Evolutionary conservation across 2,888 invertebrate species (phyloP).

Genomic region (Diabrotica balteata): DNA sequence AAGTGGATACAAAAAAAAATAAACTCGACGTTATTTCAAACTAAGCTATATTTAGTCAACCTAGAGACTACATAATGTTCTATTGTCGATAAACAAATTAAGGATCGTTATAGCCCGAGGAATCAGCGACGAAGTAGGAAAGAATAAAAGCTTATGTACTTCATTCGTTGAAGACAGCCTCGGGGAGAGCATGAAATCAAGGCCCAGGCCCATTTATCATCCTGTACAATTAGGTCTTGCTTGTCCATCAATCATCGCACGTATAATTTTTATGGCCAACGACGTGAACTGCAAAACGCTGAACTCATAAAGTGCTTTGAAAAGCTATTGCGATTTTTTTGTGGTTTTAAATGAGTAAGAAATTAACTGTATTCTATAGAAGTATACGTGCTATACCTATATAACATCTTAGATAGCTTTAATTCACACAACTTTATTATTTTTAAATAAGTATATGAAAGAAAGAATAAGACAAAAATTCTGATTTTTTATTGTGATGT

Average conservation of each 20-base stretch:
- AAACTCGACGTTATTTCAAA: too few relatives aligned
- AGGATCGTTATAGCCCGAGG: slow-evolving; percentile 29
- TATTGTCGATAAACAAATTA: slow-evolving; percentile 24
- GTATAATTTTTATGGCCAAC: slow-evolving; percentile 30
- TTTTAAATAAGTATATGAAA: too few relatives aligned
- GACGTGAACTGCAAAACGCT: slow-evolving; percentile 20
- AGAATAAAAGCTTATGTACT: slow-evolving; percentile 26
- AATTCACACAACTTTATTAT: too few relatives aligned
- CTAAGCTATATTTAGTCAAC: too few relatives aligned
- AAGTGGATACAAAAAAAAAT: too few relatives aligned
- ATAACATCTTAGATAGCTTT: too few relatives aligned
- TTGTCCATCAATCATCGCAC: slow-evolving; percentile 36
- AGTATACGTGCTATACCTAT: too few relatives aligned
- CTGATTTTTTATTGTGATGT: too few relatives aligned
- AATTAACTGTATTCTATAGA: too few relatives aligned
- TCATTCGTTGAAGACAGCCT: slow-evolving; percentile 29
- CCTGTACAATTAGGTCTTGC: slow-evolving; percentile 37
- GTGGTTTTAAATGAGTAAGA: too few relatives aligned
- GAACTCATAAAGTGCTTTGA: not conserved
- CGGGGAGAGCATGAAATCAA: slow-evolving; percentile 36
- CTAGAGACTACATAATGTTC: not conserved
- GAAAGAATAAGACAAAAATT: too few relatives aligned
- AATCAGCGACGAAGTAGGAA: slow-evolving; percentile 21
- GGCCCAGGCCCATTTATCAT: slow-evolving; percentile 37
- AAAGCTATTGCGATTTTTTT: too few relatives aligned